Evolutionary conservation across 2,888 invertebrate species (phyloP), one percentile per base, ranked within the genome.

Genomic region (Lobophora halterata): DNA sequence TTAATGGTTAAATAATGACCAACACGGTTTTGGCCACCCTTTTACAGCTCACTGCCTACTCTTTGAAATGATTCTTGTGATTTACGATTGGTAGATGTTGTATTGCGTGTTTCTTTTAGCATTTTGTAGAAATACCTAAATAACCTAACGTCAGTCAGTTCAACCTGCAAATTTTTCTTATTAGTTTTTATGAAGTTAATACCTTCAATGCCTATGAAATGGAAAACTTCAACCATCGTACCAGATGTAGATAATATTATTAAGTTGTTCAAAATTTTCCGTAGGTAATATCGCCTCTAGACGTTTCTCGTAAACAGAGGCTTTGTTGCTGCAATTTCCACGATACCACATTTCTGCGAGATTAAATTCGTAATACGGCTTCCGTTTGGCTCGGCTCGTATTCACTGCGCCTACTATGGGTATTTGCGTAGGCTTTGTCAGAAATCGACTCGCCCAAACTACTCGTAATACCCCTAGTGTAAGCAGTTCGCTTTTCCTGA

Each of bases 351-450:
- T 80, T 81, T 82, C 79, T 78, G 75, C 75, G 77, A 82, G 81
- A 85, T 85, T 85, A 85, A 85, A 85, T 80, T 82, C 78, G 79
- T 79, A 81, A 79, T 79, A 77, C 71, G 72, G 67, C 71, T 71
- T 73, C 73, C 67, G 75, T 72, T 76, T 72, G 71, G 67, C 78
- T 71, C 71, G 43, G 65, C 61, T 64, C 61, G 71, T 73, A 76
- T 73, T 72, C 75, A 71, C 53, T 65, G 71, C 68, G 61, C 76
- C 74, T 77, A 76, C 74, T 65, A 77, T 51, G 54, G 64, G 61
- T 58, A 52, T 60, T 52, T 62, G 52, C 50, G 54, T 59, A 58
- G 55, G 43, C 53, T 46, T 54, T 46, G 47, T 54, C 45, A 40
- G 46, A 42, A 46, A 49, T 53, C 55, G 57, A 52, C 42, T 50